Evolutionary conservation across 2,113 vertebrate genomes (phyloP), one percentile per base, ranked within the genome.

Genomic region (Ammospiza nelsoni): DNA sequence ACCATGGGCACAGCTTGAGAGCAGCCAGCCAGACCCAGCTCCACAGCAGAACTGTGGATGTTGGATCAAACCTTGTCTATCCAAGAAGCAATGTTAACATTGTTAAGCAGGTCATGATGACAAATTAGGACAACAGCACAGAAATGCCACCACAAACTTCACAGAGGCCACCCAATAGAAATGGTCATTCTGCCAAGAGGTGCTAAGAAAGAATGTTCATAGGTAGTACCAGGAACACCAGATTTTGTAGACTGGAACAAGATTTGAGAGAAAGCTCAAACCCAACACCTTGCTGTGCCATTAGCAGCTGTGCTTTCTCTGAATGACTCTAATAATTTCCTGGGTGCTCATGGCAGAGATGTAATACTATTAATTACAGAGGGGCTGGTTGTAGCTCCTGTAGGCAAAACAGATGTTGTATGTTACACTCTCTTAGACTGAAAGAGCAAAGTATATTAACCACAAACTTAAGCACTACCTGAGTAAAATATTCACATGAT

Each of bases 1-100:
- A 91, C 20, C 8, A 15, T 0, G 5, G 2, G 18, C 28, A 41
- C 1, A 0, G 41, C 2, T 35, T 17, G n/a, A 1, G 1, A 54
- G 39, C 23, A 43, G 25, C n/a, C 91, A 41, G 43, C n/a, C 67
- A 68, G 71, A 37, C 15, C 61, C 0, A 0, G 66, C 49, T 54
- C 44, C 37, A 4, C 25, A 5, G 29, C 39, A 22, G 21, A 58
- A 51, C 65, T 27, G 31, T 33, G 31, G 17, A 46, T 61, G 51
- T 41, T 2, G 0, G 19, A 71, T 46, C 57, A 55, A 46, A 58
- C 59, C 49, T 25, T 22, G 22, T 46, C 80, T 29, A 23, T 46
- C 69, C 52, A 48, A 52, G 31, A 51, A 54, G 33, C 31, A 58
- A 57, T 0, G 1, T 23, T 37, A 59, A 59, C 89, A 65, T 54